Evolutionary conservation across 1,140 invertebrate genomes (phyloP), one percentile per base, ranked within the genome.

Genomic region (Macrosteles quadrilineatus): DNA sequence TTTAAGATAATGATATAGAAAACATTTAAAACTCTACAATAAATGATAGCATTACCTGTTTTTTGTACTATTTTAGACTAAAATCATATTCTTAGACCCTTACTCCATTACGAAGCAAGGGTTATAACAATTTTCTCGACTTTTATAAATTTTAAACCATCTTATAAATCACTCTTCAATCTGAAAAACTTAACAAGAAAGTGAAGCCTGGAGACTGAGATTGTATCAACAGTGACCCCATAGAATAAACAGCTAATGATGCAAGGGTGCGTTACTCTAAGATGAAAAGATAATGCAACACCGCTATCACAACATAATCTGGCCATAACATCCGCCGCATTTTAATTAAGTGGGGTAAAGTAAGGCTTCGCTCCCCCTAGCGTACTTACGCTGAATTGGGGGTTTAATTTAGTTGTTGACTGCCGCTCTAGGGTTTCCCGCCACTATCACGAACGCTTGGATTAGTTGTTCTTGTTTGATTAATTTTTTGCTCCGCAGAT

Each of bases 401-500:
- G 47, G n/a, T 50, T 50, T 50, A 50, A 50, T 50, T 50, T 50
- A 50, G 47, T 50, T 50, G 47, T 50, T 50, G 47, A 50, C 47
- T 4, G 47, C 47, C 47, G 14, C 21, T 40, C 36, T 9, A 4
- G 47, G 47, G 47, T 4, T 19, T 21, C 14, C 14, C 47, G 4
- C 3, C 47, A 17, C 47, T 17, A 36, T 36, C 32, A 4, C 47
- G 14, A 19, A 6, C 47, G 21, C n/a, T 21, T 50, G 47, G 47
- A 50, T 50, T 50, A 50, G 47, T 50, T 50, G 47, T 50, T 50
- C 47, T 50, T 50, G 47, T 50, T 50, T 50, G n/a, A 50, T 50
- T 50, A 50, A 50, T 50, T 50, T 50, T 50, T 50, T 50, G 21
- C 47, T 21, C 21, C 47, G 21, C 47, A 50, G 47, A 50, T 50